Evolutionary conservation across 2,888 invertebrate species (phyloP).

Genomic region (Capitulum mitella): DNA sequence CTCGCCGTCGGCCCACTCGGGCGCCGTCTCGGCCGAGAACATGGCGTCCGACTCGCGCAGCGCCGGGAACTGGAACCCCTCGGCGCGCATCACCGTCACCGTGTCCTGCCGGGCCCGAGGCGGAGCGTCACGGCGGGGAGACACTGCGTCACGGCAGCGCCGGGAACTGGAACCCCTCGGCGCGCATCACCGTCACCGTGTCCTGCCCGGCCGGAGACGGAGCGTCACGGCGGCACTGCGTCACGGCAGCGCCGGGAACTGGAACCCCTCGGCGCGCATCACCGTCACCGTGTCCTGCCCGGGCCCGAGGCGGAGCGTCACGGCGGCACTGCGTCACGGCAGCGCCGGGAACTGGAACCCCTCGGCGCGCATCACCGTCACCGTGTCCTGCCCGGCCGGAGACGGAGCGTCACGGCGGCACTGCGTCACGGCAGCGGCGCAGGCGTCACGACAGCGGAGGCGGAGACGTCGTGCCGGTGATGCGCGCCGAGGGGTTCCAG

Average conservation of each 20-base stretch:
- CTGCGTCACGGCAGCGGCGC: too few relatives aligned
- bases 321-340: background rate
- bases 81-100: conserved; percentile 85
- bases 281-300: too few relatives aligned
- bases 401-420: background rate
- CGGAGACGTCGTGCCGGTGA: too few relatives aligned
- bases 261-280: too few relatives aligned
- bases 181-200: conserved; percentile 63
- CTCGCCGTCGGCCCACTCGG: conserved; percentile 95
- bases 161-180: background rate
- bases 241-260: too few relatives aligned
- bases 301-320: too few relatives aligned
- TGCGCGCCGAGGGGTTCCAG: too few relatives aligned
- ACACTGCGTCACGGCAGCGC: background rate
- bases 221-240: background rate
- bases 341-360: background rate
- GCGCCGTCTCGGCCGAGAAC: conserved; percentile 95
- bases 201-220: conserved; percentile 56
- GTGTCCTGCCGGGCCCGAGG: conserved; percentile 63
- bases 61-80: conserved; percentile 83
- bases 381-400: conserved; percentile 65
- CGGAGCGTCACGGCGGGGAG: background rate
- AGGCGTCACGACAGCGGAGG: too few relatives aligned
- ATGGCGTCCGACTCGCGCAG: conserved; percentile 96
- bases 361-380: conserved; percentile 55